Evolutionary conservation across 2,797 vertebrate species (phyloP), one percentile per base, ranked within the genome.

Genomic region (Alauda arvensis): DNA sequence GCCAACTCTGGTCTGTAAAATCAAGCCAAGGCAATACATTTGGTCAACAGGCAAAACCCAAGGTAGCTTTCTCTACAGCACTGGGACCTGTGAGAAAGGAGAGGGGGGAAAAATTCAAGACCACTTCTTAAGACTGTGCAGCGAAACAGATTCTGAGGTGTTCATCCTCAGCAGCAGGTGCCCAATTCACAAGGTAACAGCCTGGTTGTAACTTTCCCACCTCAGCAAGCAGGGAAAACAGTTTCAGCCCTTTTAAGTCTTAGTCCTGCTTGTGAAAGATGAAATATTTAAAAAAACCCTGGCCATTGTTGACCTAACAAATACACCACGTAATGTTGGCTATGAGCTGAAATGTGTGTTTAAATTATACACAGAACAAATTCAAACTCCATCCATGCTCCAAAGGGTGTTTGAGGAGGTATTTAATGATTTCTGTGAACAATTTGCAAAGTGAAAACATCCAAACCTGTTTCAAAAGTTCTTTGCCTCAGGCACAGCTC

Each of bases 401-500:
- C 15, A 4, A 82, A 80, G 9, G 12, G 1, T 34, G 67, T 45
- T 67, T 29, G 40, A 49, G 26, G 79, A 79, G 17, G 12, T 52
- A 19, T 77, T 63, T 66, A 68, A 77, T 19, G 13, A 67, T 71
- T 74, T 61, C 33, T 61, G 9, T 23, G 40, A 75, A 21, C 24
- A 51, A 77, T 74, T 63, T 84, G 37, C 49, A 31, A 84, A 69
- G 37, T 33, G 34, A 81, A 91, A 91, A 82, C 61, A 56, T 31
- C 29, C 53, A 61, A 74, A 53, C 12, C 11, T 19, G 6, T 70
- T 86, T 82, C 34, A 70, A 46, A 79, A 68, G 31, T 49, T 56
- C 34, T 80, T 77, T 85, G 63, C 76, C 25, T 49, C 15, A 20
- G 45, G 18, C 77, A 77, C 31, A 70, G 55, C 20, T 52, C 49